Conservation (phyloP, 2,888 invertebrate species). For the Lasiommata megera region DNA sequence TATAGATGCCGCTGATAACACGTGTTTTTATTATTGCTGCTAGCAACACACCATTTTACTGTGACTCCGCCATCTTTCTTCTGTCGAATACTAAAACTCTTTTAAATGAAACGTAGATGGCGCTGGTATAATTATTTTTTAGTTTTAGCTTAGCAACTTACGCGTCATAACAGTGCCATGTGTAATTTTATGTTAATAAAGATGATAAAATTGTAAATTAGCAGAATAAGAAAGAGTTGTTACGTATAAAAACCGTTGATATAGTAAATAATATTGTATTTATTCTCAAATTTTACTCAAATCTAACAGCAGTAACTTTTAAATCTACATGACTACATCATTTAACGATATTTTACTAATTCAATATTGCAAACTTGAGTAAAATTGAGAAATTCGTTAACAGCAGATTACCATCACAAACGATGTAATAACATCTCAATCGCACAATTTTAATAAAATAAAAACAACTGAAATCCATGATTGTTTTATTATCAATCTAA, state of each 20-base stretch:
- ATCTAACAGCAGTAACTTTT: background rate
- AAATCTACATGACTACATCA: background rate
- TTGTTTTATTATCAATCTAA: slow-evolving; percentile 53
- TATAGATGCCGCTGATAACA: slow-evolving; percentile 33
- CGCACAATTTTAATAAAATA: slow-evolving; percentile 50
- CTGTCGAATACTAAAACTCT: background rate
- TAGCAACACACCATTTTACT: slow-evolving; percentile 32
- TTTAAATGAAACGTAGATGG: background rate
- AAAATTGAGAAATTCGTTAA: background rate
- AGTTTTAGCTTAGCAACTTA: slow-evolving; percentile 8
- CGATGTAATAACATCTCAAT: slow-evolving; percentile 52
- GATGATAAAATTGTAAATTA: slow-evolving; percentile 12
- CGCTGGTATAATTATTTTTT: background rate
- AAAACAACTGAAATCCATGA: slow-evolving; percentile 57
- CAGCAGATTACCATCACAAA: background rate
- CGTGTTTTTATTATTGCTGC: slow-evolving; percentile 9
- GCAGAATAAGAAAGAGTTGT: slow-evolving; percentile 10
- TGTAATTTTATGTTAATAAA: slow-evolving; percentile 30
- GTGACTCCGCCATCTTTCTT: background rate
- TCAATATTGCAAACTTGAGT: background rate
- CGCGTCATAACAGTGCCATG: slow-evolving; percentile 48
- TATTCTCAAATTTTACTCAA: slow-evolving; percentile 26
- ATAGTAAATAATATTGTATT: slow-evolving; percentile 23
- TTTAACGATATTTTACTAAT: background rate
- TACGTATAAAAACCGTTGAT: slow-evolving; percentile 15